Percentiles rank a stretch among this genome's conserved stretches.
These are phyloP conservation scores for Acanthoscelides obtectus DNA, from an alignment of 2,888 invertebrate species.

Conservation along the genomic window DNA sequence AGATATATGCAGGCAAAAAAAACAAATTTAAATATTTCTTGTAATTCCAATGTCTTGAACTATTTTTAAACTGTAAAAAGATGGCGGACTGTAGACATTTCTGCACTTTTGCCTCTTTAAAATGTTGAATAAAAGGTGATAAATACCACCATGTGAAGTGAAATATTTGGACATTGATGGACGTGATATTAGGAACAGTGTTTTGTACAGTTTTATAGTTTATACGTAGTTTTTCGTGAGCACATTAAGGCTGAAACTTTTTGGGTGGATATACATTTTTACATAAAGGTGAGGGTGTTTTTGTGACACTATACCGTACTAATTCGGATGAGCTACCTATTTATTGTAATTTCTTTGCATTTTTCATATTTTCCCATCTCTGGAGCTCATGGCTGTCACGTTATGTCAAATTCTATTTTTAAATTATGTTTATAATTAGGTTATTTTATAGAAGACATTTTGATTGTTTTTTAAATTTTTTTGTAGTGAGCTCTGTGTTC, in stretches of 20 bases:
- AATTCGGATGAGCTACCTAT: slow-evolving; percentile 20
- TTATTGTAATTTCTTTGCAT: background rate
- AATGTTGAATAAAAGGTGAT: slow-evolving; percentile 33
- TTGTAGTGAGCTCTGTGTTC: background rate
- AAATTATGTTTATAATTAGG: slow-evolving; percentile 41
- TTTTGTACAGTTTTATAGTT: slow-evolving; percentile 21
- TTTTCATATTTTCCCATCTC: slow-evolving; percentile 6
- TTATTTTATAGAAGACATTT: slow-evolving; percentile 37
- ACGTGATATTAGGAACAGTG: slow-evolving; percentile 14
- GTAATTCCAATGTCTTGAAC: slow-evolving; percentile 38
- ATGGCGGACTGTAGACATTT: slow-evolving; percentile 40
- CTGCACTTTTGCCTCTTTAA: slow-evolving; percentile 28
- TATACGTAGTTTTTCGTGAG: slow-evolving; percentile 7
- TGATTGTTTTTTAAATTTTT: slow-evolving; percentile 10
- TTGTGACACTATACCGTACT: slow-evolving; percentile 7
- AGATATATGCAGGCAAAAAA: background rate
- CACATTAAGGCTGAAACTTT: slow-evolving; percentile 15
- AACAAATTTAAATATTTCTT: background rate
- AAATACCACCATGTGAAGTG: slow-evolving; percentile 23
- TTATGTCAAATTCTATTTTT: slow-evolving; percentile 23
- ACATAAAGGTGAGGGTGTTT: slow-evolving; percentile 8
- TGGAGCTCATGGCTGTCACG: slow-evolving; percentile 18
- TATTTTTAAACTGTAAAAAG: slow-evolving; percentile 45
- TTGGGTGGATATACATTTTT: slow-evolving; percentile 22
- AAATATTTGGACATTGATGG: slow-evolving; percentile 16